Evolutionary conservation across 2,113 vertebrate species (phyloP).

Genomic region (Campylomormyrus tamandua): DNA sequence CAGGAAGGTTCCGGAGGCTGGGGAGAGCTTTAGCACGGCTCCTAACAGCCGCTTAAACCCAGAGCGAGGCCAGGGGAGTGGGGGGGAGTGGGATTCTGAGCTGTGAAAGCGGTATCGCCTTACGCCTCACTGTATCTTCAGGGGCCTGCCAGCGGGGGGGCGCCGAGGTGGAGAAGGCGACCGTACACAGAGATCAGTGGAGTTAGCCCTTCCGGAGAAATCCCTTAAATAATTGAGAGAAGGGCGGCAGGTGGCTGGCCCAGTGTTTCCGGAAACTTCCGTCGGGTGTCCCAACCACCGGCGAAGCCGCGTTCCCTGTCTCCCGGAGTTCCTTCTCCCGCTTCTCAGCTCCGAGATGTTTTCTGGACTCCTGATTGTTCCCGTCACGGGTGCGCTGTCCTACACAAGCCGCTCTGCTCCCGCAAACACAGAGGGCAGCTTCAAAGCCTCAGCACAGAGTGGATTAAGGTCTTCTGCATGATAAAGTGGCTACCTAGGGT

Average conservation of each 20-base stretch:
- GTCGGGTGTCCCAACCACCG: not conserved
- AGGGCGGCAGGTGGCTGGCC: slow-evolving; percentile 28
- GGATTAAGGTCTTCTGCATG: slow-evolving; percentile 99
- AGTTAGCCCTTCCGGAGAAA: slow-evolving; percentile 61
- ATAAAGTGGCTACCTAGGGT: slow-evolving; percentile 99
- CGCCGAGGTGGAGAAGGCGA: slow-evolving; percentile 97
- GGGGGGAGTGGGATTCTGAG: slow-evolving; percentile 65
- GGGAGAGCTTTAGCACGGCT: slow-evolving; percentile 81
- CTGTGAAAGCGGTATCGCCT: slow-evolving; percentile 84
- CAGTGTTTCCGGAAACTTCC: not conserved
- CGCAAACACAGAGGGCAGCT: slow-evolving; percentile 77
- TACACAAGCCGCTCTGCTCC: slow-evolving; percentile 86
- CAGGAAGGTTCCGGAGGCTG: slow-evolving; percentile 80
- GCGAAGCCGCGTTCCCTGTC: not conserved
- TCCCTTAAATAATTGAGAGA: slow-evolving; percentile 41
- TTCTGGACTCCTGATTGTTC: slow-evolving; percentile 75
- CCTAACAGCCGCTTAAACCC: slow-evolving; percentile 84
- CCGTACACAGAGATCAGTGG: slow-evolving; percentile 93
- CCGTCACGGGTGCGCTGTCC: slow-evolving; percentile 98
- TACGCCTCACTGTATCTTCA: slow-evolving; percentile 78
- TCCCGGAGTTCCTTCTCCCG: not conserved
- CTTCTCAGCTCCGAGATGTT: slow-evolving; percentile 34
- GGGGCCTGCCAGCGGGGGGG: slow-evolving; percentile 74
- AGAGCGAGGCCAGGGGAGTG: slow-evolving; percentile 68
- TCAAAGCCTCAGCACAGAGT: slow-evolving; percentile 96